Base-by-base conservation (phyloP, 1,140 invertebrate genomes). In the Zaprionus camerounensis region DNA sequence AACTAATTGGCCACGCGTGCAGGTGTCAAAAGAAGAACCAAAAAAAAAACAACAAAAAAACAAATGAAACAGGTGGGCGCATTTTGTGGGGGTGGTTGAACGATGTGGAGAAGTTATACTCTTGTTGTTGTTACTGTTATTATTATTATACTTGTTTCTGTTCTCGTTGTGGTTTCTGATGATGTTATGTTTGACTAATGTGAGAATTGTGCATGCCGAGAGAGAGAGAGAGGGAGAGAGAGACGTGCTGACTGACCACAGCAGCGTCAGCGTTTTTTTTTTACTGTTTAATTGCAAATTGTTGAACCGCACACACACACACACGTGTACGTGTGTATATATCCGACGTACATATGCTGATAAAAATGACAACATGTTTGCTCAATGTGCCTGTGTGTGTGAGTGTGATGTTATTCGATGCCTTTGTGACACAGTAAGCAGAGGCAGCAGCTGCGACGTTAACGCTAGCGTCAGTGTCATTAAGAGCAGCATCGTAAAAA, bases 51-150 rank as follows among this genome's bases (percentile, higher is more conserved):
- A 44, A 44, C 6, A 15, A 17, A 44, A 15, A n/a, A 5, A 46
- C 71, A 80, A 78, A 80, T 82, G 81, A 80, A 82, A 82, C 81
- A 82, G 81, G 81, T 81, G 82, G 82, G 73, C 69, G 73, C 69
- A 56, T 55, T 62, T 72, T 76, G 49, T 61, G 69, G 69, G 74
- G 62, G 74, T 67, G 11, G 69, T 67, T 41, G 46, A 46, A 46
- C 61, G 71, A 55, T 69, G 51, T 69, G 65, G 38, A 69, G 36
- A 51, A 38, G 53, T 15, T 46, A 65, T 13, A 12, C 7, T 31
- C 28, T 57, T 56, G 31, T 55, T 74, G 55, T 36, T 44, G 41
- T 26, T 49, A n/a, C 15, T 20, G 44, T 24, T 51, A 13, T 12
- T 51, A 24, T 51, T 51, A 51, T 24, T 51, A 24, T 51, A 22